Percentiles rank a stretch among this genome's conserved stretches.
These are phyloP conservation scores for Drosophila ficusphila DNA, from an alignment of 1,140 invertebrate species.

Conservation along the genomic window DNA sequence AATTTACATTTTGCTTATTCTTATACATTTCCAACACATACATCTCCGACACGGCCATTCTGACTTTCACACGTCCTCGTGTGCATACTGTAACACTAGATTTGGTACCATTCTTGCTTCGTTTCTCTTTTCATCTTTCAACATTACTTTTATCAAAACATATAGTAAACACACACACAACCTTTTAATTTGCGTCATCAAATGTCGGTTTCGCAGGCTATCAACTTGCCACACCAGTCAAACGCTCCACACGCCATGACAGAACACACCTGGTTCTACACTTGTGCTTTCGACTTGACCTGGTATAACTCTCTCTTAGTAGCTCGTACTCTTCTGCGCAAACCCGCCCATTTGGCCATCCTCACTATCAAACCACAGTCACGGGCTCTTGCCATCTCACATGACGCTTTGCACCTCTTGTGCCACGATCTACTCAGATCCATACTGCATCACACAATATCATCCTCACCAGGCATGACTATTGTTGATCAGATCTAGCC, in stretches of 20 bases:
- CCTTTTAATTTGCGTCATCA: slow-evolving; percentile 1
- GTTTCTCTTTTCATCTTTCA: not conserved
- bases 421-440: not conserved
- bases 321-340: slow-evolving; percentile 7
- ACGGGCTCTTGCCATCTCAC: no score
- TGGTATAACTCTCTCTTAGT: slow-evolving; percentile 1
- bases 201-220: slow-evolving; percentile 7
- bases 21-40: no score
- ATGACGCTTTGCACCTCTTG: not conserved
- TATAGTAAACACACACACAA: not conserved
- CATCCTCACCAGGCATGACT: no score
- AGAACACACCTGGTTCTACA: not conserved
- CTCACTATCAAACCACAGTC: no score
- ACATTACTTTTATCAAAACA: not conserved
- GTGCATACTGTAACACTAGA: not conserved
- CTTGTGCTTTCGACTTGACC: not conserved
- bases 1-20: no score
- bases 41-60: no score
- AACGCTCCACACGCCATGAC: not conserved
- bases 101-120: slow-evolving; percentile 3
- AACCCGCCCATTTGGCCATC: slow-evolving; percentile 1
- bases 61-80: no score
- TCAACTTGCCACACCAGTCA: not conserved
- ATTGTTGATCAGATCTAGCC: no score
- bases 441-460: no score